These are phyloP conservation scores for Monomorium pharaonis DNA, from an alignment of 1,140 invertebrate species.

Conservation along the genomic window DNA sequence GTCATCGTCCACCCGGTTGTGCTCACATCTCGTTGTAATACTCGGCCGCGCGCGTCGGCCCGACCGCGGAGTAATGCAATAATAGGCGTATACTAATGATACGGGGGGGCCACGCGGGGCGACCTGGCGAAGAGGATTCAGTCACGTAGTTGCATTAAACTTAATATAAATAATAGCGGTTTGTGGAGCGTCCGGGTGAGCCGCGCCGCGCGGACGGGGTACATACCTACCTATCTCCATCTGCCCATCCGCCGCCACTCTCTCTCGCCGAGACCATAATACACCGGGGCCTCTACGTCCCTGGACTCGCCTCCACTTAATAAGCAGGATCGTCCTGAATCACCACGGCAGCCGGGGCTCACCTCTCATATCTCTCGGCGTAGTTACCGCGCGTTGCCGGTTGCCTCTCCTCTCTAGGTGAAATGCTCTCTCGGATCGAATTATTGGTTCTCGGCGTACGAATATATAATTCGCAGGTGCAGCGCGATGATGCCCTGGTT, in stretches of 20 bases:
- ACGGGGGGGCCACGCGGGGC: slow-evolving; percentile 77
- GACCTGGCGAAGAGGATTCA: slow-evolving; percentile 78
- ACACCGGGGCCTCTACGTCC: slow-evolving; percentile 78
- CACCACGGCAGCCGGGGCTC: slow-evolving; percentile 78
- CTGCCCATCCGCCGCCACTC: slow-evolving; percentile 72
- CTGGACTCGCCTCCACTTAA: slow-evolving; percentile 84
- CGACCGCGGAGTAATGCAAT: slow-evolving; percentile 82
- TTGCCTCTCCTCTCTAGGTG: slow-evolving; percentile 20
- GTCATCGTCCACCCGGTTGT: slow-evolving; percentile 70
- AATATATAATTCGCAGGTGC: slow-evolving; percentile 52
- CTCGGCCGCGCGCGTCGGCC: slow-evolving; percentile 63
- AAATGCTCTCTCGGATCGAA: slow-evolving; percentile 57
- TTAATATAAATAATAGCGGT: slow-evolving; percentile 86
- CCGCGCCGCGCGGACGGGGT: slow-evolving; percentile 58
- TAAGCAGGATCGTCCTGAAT: slow-evolving; percentile 84
- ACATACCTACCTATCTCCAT: slow-evolving; percentile 84
- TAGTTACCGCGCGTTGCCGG: slow-evolving; percentile 69
- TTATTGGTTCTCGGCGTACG: slow-evolving; percentile 66
- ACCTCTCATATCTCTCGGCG: slow-evolving; percentile 56
- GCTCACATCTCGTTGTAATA: slow-evolving; percentile 71
- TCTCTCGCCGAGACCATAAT: slow-evolving; percentile 78
- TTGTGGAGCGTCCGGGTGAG: slow-evolving; percentile 82
- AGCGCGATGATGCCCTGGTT: not conserved
- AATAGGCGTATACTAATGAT: slow-evolving; percentile 86
- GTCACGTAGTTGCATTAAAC: slow-evolving; percentile 86